A percentile compares a stretch with the other conserved stretches of the same genome.
Evolutionary conservation across 92 coral and sea anemone species (phyloP).

Genomic region (Epizoanthus scotinus): DNA sequence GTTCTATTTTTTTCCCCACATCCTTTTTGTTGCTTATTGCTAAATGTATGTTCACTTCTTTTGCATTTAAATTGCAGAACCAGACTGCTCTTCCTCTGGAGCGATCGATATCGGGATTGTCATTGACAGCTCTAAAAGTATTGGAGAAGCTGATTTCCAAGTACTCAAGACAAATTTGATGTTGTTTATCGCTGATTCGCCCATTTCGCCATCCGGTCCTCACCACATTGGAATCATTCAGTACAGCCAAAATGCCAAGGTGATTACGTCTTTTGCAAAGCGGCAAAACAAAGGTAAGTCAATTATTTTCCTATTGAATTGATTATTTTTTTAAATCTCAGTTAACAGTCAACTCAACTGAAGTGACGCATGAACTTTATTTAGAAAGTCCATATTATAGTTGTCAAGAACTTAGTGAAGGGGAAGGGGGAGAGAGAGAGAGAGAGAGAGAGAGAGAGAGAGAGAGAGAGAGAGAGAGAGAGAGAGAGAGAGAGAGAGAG

Average conservation of each 20-base stretch:
- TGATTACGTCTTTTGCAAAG: constrained; percentile 4
- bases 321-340: no score
- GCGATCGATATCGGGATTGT: constrained; percentile 28
- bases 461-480: no score
- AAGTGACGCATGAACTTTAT: no score
- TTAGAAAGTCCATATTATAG: no score
- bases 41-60: background rate
- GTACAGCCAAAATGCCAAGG: constrained; percentile 8
- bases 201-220: constrained; percentile 27
- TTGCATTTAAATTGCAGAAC: background rate
- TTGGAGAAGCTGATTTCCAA: background rate
- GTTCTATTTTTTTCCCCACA: no score
- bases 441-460: no score
- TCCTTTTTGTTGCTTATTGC: no score
- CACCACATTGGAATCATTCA: constrained; percentile 21
- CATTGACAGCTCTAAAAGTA: constrained; percentile 16
- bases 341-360: no score
- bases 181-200: constrained; percentile 23
- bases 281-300: constrained; percentile 22
- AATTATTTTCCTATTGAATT: no score
- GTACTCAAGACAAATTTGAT: background rate
- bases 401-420: no score
- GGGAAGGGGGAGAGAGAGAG: no score
- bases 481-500: no score
- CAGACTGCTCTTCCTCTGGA: constrained; percentile 22